Evolutionary conservation across 2,797 vertebrate species (phyloP).

Genomic region (Pseudochirops corinnae): DNA sequence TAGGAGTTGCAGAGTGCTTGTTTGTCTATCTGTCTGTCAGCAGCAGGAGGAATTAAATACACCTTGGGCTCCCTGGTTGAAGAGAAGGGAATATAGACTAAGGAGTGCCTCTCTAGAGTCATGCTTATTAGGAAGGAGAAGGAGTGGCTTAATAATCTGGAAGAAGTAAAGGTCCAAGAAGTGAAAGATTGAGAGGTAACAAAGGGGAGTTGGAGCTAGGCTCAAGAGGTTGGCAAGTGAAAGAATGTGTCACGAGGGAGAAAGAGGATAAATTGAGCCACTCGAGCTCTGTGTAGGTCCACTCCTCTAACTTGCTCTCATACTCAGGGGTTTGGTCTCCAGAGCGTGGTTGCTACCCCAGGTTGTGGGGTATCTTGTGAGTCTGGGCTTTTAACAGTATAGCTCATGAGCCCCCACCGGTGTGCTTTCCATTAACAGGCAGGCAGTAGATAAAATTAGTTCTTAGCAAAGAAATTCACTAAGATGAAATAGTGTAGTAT

Average conservation of each 20-base stretch:
- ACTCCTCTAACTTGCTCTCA: background rate
- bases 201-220: background rate
- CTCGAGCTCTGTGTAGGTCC: background rate
- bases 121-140: background rate
- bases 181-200: background rate
- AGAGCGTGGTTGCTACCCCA: background rate
- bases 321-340: background rate
- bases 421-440: background rate
- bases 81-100: background rate
- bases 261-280: background rate
- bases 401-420: background rate
- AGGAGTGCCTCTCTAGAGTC: background rate
- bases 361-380: background rate
- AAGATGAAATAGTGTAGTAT: background rate
- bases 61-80: background rate
- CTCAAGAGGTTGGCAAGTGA: background rate
- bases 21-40: background rate
- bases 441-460: background rate
- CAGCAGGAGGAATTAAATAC: background rate
- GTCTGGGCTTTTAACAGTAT: background rate
- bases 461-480: background rate
- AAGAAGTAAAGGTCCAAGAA: background rate
- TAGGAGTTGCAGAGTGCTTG: background rate
- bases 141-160: background rate
- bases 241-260: background rate